Base-by-base conservation (phyloP, 2,797 vertebrate genomes). In the Dendrocincla tyrannina region DNA sequence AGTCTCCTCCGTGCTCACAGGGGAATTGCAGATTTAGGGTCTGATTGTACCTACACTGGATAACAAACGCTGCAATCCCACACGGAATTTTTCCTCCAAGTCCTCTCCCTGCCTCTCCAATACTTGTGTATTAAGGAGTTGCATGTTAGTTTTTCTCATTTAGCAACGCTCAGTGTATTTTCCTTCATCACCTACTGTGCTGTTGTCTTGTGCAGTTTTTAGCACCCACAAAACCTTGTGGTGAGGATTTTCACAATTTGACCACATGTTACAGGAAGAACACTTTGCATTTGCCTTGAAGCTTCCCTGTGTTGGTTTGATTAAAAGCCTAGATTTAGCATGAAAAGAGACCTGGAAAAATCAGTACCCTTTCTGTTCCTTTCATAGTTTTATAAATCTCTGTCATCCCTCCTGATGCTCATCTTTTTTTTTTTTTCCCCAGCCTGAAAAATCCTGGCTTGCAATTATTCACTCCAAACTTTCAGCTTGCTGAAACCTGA, bases 381-480 rank as follows among this genome's bases (percentile, higher is more conserved):
- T 87, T n/a, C 0, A 0, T 47, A 7, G 11, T 81, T 91, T 80
- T 78, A 32, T 39, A 78, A 74, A 77, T 49, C 56, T 88, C 75
- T 80, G 47, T 53, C 52, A 74, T 44, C 30, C n/a, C 42, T 91
- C 37, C 42, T 83, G 32, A 42, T 80, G 49, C 53, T 95, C 41
- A 37, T 89, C 24, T 58, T 32, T 39, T 30, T 84, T 73, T 64
- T 44, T 32, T 6, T 27, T 46, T 50, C 32, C 14, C 23, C 73
- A 69, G 39, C 11, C 79, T 81, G 58, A 90, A 93, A 78, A 93
- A 58, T 75, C 69, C 50, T 88, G 83, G 93, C 4, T 0, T 78
- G 62, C 42, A 81, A 63, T 86, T 91, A 63, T 86, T 91, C 42
- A 69, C 68, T 84, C 70, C 47, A 35, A 56, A 77, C 41, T 88